Base-by-base conservation (phyloP, 2,888 invertebrate genomes). In the Microchrysa polita region DNA sequence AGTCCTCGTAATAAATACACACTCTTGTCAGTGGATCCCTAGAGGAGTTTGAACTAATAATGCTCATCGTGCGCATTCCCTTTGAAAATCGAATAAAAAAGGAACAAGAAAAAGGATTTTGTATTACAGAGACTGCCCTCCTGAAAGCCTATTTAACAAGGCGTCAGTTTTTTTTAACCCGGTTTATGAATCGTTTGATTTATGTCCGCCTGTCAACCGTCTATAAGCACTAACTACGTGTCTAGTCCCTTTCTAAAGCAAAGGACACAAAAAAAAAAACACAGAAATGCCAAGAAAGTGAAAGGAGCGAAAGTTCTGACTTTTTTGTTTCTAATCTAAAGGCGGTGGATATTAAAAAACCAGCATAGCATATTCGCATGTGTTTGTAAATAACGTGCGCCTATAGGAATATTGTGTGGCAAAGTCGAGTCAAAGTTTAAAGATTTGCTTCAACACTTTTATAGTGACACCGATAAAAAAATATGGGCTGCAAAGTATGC, bases 361-460 rank as follows among this genome's bases (percentile, higher is more conserved):
- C 20, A 20, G 18, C 22, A 59, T 59, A n/a, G n/a, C n/a, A n/a
- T 14, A 12, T 2, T 5, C 1, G 59, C 23, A 23, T 59, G 14
- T 59, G 14, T 23, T 9, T 59, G 14, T 14, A 59, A 55, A 9
- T 16, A 55, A 55, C 18, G 2, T 16, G 20, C 5, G n/a, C 10
- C 59, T 18, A 5, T 55, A 55, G 18, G 2, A 48, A 42, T 48
- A 48, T 48, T n/a, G 48, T 48, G 2, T 48, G 23, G 10, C 5
- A 18, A 59, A 23, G 5, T 5, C 22, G 59, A 23, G 59, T 59
- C 59, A 59, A 59, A 14, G 59, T 59, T 59, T 27, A 59, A 59
- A 59, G 59, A 23, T 59, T 59, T 59, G n/a, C n/a, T 59, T 59
- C 59, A 59, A 59, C 59, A 59, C 59, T 23, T 27, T 59, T 23